phyloP scores from a whole-genome alignment of 2,888 invertebrate species.

The Phalera bucephala region DNA sequence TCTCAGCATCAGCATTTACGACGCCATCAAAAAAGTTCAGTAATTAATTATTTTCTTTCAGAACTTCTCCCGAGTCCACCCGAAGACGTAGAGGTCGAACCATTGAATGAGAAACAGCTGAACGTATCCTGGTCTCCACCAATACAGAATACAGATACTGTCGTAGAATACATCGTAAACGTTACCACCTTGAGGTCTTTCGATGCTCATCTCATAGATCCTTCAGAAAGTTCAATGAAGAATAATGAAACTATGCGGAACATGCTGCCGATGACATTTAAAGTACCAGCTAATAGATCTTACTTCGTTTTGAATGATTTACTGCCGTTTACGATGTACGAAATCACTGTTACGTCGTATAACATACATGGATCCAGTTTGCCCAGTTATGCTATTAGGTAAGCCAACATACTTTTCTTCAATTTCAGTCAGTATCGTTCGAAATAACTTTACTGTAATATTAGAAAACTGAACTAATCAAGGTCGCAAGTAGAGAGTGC shows the following conservation, averaged over 20 bases:
- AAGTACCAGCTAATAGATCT: constrained; percentile 84
- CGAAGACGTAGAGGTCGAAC: constrained; percentile 87
- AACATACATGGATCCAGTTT: constrained; percentile 90
- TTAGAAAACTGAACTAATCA: too few species aligned
- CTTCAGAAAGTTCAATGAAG: constrained; percentile 65
- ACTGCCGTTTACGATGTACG: constrained; percentile 92
- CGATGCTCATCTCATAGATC: constrained; percentile 82
- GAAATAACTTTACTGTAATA: too few species aligned
- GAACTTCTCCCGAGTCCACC: constrained; percentile 90
- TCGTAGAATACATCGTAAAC: constrained; percentile 87
- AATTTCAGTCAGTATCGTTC: too few species aligned
- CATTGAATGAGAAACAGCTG: constrained; percentile 87
- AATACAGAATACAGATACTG: constrained; percentile 83
- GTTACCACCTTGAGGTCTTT: constrained; percentile 87
- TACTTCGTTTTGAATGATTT: constrained; percentile 84
- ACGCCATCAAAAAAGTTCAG: background rate
- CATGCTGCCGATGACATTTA: constrained; percentile 63
- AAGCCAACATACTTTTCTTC: constrained; percentile 16
- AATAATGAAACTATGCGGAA: constrained; percentile 46
- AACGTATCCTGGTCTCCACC: constrained; percentile 89
- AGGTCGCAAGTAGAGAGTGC: too few species aligned
- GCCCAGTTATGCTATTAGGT: constrained; percentile 88
- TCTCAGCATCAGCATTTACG: background rate
- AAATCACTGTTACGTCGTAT: constrained; percentile 87
- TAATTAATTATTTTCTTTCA: constrained; percentile 59